phyloP scores from a whole-genome alignment of 2,888 invertebrate species.

The Clusia tigrina region DNA sequence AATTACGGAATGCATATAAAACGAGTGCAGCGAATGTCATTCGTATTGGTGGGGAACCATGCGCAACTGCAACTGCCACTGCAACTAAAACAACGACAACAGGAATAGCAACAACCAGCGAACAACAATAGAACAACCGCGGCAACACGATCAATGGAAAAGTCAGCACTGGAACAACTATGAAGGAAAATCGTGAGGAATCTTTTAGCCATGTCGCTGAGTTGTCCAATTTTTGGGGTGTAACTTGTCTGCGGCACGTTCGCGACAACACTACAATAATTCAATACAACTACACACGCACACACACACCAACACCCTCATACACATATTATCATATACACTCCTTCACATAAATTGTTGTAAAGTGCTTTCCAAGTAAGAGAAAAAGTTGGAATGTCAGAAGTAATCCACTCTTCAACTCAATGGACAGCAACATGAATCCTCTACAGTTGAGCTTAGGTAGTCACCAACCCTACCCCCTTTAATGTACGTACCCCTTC shows the following conservation, averaged over 20 bases:
- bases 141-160: conserved; percentile 21
- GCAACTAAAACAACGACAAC: conserved; percentile 3
- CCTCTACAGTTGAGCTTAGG: too few species aligned
- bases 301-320: too few species aligned
- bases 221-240: neutral
- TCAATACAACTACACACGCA: too few species aligned
- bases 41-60: conserved; percentile 39
- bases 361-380: too few species aligned
- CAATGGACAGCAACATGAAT: too few species aligned
- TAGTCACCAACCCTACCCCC: too few species aligned
- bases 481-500: too few species aligned
- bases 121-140: conserved; percentile 31
- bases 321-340: too few species aligned
- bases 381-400: too few species aligned
- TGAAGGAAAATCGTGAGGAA: conserved; percentile 1
- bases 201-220: neutral
- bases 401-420: too few species aligned
- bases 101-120: conserved; percentile 31
- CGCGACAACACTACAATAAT: too few species aligned
- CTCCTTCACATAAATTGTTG: too few species aligned
- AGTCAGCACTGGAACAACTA: conserved; percentile 2
- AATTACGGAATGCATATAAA: conserved; percentile 21
- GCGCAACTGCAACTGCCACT: conserved; percentile 2
- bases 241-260: neutral
- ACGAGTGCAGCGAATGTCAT: conserved; percentile 51